Evolutionary conservation across 2,797 vertebrate species (phyloP).

Genomic region (Trematomus bernacchii): DNA sequence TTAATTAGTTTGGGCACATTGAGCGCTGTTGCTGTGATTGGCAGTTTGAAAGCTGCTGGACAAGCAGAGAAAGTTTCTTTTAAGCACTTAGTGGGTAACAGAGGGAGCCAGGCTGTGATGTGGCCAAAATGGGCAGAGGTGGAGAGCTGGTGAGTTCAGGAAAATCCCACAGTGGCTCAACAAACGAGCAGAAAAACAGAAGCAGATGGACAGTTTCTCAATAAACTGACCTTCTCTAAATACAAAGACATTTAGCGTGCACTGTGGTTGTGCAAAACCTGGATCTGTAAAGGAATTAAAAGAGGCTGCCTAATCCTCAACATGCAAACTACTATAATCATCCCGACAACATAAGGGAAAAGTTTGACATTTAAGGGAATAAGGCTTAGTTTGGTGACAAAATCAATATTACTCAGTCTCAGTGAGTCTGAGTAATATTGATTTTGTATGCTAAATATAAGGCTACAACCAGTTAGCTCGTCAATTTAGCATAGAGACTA

Average conservation of each 20-base stretch:
- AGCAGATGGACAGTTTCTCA: slow-evolving; percentile 27
- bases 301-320: slow-evolving; percentile 15
- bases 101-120: slow-evolving; percentile 79
- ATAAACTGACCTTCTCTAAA: slow-evolving; percentile 34
- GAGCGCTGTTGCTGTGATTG: slow-evolving; percentile 85
- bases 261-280: slow-evolving; percentile 14
- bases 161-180: slow-evolving; percentile 73
- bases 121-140: slow-evolving; percentile 68
- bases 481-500: not conserved
- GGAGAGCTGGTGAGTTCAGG: slow-evolving; percentile 76
- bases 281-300: slow-evolving; percentile 38
- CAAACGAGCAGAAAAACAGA: slow-evolving; percentile 54
- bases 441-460: not conserved
- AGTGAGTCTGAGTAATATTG: not conserved
- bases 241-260: slow-evolving; percentile 31
- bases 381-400: not conserved
- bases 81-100: slow-evolving; percentile 89
- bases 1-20: slow-evolving; percentile 83
- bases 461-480: not conserved
- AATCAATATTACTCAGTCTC: not conserved
- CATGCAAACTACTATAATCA: slow-evolving; percentile 8
- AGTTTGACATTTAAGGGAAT: slow-evolving; percentile 18
- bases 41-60: slow-evolving; percentile 88
- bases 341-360: slow-evolving; percentile 7
- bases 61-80: slow-evolving; percentile 84